Base-by-base conservation (phyloP, 1,140 invertebrate genomes). In the Drosophila pruinosa region DNA sequence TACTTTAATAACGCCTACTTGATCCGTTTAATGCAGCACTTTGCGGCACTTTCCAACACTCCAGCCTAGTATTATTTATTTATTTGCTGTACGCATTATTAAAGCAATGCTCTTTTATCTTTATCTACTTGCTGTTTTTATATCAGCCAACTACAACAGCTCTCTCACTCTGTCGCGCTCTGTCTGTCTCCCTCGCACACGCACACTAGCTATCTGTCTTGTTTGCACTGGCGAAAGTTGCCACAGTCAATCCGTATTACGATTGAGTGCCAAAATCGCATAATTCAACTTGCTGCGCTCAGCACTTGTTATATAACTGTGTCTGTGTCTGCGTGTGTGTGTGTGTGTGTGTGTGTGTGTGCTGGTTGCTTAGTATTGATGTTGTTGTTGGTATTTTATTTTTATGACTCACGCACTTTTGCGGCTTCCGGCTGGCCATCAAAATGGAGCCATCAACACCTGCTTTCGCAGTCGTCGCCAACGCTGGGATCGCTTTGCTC, bases 321-420 rank as follows among this genome's bases (percentile, higher is more conserved):
- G 12, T 41, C 15, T 41, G 14, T 58, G n/a, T n/a, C 4, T 8
- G 6, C 22, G 28, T 12, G 28, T 31, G 26, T 19, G n/a, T 22
- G 5, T 28, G 48, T 54, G 48, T 17, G 28, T 61, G 45, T 24
- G 12, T 45, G 21, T 38, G 36, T 61, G 39, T 59, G 45, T 28
- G 14, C 28, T 31, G 8, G 28, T 31, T 45, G 21, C 24, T 70
- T 63, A 36, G 45, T 28, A 15, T 43, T 80, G 36, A 2, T 21
- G 17, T 41, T 36, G 17, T 48, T 50, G 61, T 17, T 41, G 45
- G 21, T 63, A 41, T 52, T 81, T 86, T 86, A 86, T 88, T 86
- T 86, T 88, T 86, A 86, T 81, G 81, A 88, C 81, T 86, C 81
- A 86, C 81, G 81, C 81, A 86, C 81, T 86, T 83, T 81, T 86